These are phyloP conservation scores for Vesta saturnalis DNA, from an alignment of 2,888 invertebrate species.

Conservation along the genomic window DNA sequence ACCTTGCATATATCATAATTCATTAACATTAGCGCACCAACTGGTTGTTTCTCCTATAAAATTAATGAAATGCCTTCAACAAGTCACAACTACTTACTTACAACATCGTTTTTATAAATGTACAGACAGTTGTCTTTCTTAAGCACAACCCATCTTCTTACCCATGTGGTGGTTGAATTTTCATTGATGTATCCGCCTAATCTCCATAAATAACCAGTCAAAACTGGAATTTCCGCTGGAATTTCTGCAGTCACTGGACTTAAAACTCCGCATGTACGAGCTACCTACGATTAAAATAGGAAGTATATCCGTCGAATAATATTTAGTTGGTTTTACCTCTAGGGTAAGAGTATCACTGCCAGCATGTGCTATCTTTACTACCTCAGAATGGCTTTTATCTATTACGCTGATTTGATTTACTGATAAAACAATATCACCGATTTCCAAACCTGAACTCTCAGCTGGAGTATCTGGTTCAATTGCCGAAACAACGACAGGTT, in stretches of 20 bases:
- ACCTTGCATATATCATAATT: conserved; percentile 78
- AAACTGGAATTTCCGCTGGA: conserved; percentile 69
- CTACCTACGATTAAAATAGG: conserved; percentile 67
- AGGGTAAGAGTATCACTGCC: conserved; percentile 88
- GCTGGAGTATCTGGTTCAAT: conserved; percentile 95
- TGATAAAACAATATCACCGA: conserved; percentile 93
- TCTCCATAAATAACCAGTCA: conserved; percentile 82
- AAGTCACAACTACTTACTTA: conserved; percentile 61
- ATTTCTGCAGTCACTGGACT: conserved; percentile 73
- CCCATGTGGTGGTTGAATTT: conserved; percentile 74
- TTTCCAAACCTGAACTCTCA: conserved; percentile 89
- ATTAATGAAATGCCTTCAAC: not conserved
- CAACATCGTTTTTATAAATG: conserved; percentile 92
- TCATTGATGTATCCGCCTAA: conserved; percentile 70
- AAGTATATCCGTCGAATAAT: conserved; percentile 21
- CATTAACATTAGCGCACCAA: conserved; percentile 88
- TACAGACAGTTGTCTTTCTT: conserved; percentile 94
- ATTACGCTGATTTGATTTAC: conserved; percentile 93
- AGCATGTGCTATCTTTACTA: conserved; percentile 91
- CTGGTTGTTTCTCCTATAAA: conserved; percentile 81
- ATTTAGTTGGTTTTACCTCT: conserved; percentile 67
- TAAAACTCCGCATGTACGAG: conserved; percentile 84
- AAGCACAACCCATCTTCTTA: conserved; percentile 89
- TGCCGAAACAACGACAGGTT: conserved; percentile 95
- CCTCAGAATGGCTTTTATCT: conserved; percentile 93